Evolutionary conservation across 1,140 invertebrate genomes (phyloP), one percentile per base, ranked within the genome.

Genomic region (Lepidurus couesii): DNA sequence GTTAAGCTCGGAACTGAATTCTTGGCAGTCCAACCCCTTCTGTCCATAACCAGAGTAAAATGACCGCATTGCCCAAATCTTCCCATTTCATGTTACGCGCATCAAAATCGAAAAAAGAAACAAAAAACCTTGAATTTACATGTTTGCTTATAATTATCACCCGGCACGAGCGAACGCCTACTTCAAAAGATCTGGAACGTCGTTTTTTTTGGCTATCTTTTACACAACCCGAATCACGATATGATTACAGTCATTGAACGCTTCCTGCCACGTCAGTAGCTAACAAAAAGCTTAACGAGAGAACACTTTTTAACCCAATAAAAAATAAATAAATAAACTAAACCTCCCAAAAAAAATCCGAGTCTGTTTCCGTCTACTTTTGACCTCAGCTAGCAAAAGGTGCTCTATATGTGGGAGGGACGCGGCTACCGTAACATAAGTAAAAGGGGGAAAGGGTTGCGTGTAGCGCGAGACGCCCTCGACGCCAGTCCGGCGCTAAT

Each of bases 241-340:
- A 65, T 65, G 53, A 21, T 65, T 47, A 16, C 53, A 65, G 53
- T 65, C 53, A 65, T 65, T 65, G 53, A 65, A 65, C 53, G 53
- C 13, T 65, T 65, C 21, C 16, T 65, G 34, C 53, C 53, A 65
- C 53, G 21, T 21, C 16, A 65, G 53, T n/a, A 65, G 53, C 21
- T 1, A 65, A 65, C 9, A 65, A 65, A 65, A 65, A 65, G 21
- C 53, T 65, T 13, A 65, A 21, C 13, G 53, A 16, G 6, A 65
- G 6, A 65, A 21, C 53, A 21, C 53, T 13, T 65, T 21, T n/a
- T 65, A 13, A 4, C 21, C 21, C 45, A 11, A 16, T 10, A 47
- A 47, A 47, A 2, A 47, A 21, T 7, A 1, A 65, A 16, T n/a
- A 65, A 65, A 65, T 7, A 65, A 34, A 34, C 34, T 34, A 34